phyloP scores from a whole-genome alignment of 2,113 vertebrate species.

The Poeciliopsis retropinna region DNA sequence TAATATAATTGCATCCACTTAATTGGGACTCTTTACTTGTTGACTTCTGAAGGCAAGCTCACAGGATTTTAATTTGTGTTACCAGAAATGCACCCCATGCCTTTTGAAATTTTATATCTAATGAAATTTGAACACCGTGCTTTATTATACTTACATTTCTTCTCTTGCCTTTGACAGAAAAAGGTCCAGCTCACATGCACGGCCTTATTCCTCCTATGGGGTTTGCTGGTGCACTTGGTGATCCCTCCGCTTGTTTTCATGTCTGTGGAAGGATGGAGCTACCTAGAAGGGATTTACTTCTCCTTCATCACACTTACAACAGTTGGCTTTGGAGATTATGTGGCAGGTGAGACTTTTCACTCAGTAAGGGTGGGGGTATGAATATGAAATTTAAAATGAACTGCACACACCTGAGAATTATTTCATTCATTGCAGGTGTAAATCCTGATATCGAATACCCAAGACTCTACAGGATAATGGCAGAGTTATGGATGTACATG shows the following conservation, averaged over 20 bases:
- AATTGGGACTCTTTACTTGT: too few species aligned
- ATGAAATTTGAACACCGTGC: background rate
- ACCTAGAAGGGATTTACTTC: conserved; percentile 95
- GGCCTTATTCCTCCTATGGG: conserved; percentile 92
- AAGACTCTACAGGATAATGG: conserved; percentile 88
- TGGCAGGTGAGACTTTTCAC: conserved; percentile 84
- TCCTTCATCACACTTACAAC: conserved; percentile 97
- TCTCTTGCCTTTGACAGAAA: conserved; percentile 76
- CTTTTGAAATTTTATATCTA: too few species aligned
- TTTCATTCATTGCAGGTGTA: conserved; percentile 82
- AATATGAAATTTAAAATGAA: background rate
- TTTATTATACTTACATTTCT: background rate
- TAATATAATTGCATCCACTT: too few species aligned
- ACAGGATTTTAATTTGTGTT: background rate
- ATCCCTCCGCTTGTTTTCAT: conserved; percentile 94
- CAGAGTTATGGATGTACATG: conserved; percentile 96
- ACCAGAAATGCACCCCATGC: background rate
- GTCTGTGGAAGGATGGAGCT: conserved; percentile 89
- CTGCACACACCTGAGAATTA: background rate
- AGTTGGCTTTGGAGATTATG: conserved; percentile 96
- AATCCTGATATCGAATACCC: conserved; percentile 88
- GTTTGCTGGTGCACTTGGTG: conserved; percentile 90
- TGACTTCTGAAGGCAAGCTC: too few species aligned
- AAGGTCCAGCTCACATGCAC: conserved; percentile 94
- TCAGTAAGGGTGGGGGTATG: background rate